Percentiles rank a stretch among this genome's conserved stretches.
Conservation (phyloP, 1,140 invertebrate species). For the Eciton burchellii region DNA sequence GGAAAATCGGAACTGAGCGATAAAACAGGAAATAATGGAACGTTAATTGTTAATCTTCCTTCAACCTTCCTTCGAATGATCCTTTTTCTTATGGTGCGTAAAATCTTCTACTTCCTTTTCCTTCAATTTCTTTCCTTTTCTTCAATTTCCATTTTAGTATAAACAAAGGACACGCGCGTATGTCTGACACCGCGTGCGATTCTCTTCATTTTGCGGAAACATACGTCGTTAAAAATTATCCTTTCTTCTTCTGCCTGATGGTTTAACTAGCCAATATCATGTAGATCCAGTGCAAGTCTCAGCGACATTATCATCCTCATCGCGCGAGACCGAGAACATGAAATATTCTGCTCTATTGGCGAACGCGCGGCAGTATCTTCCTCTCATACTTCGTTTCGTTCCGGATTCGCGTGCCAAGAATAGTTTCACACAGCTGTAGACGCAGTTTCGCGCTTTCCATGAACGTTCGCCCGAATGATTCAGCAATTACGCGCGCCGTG, state of each 20-base stretch:
- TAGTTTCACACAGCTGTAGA: constrained; percentile 37
- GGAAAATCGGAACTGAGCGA: not conserved
- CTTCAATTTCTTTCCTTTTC: too few relatives aligned
- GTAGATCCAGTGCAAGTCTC: constrained; percentile 46
- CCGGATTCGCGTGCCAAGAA: constrained; percentile 51
- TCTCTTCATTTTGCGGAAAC: constrained; percentile 1
- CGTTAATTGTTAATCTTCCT: not conserved
- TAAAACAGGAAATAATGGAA: too few relatives aligned
- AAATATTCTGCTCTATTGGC: constrained; percentile 52
- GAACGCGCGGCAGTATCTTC: constrained; percentile 30
- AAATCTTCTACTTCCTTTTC: too few relatives aligned
- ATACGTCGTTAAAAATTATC: too few relatives aligned
- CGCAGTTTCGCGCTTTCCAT: constrained; percentile 52
- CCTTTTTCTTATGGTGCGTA: not conserved
- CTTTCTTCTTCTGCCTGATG: constrained; percentile 33
- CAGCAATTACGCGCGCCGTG: constrained; percentile 26
- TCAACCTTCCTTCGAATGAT: too few relatives aligned
- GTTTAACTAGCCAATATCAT: constrained; percentile 49
- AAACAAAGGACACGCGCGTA: not conserved
- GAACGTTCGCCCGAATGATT: constrained; percentile 33
- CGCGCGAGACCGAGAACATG: constrained; percentile 25
- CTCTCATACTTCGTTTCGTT: constrained; percentile 37
- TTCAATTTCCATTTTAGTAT: too few relatives aligned
- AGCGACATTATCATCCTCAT: constrained; percentile 56
- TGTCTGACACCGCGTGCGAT: not conserved